These are phyloP conservation scores for Drosophila seguyi DNA, from an alignment of 1,140 invertebrate genomes.

Conservation along the genomic window DNA sequence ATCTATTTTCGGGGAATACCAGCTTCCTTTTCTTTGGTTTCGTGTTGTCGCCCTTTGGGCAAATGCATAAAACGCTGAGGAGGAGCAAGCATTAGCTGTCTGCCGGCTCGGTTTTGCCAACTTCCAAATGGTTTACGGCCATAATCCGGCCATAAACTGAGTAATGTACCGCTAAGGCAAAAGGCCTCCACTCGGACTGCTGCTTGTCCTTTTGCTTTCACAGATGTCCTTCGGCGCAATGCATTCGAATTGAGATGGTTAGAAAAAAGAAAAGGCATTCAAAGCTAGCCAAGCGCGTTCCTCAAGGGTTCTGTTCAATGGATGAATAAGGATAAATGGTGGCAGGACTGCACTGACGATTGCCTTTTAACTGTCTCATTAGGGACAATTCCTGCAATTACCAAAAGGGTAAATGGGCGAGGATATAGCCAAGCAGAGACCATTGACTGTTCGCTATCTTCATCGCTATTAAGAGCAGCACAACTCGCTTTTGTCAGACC, in stretches of 20 bases:
- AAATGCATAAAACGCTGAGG: conserved; percentile 23
- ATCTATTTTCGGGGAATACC: conserved; percentile 16
- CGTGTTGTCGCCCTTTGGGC: conserved; percentile 24
- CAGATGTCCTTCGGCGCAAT: conserved; percentile 59
- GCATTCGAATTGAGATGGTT: conserved; percentile 53
- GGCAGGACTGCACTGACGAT: conserved; percentile 30
- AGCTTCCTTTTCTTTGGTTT: conserved; percentile 7
- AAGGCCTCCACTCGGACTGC: conserved; percentile 16
- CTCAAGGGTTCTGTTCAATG: conserved; percentile 24
- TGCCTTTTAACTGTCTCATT: conserved; percentile 70
- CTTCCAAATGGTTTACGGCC: conserved; percentile 51
- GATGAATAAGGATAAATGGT: conserved; percentile 4
- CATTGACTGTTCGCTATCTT: conserved; percentile 15
- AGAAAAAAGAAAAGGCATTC: conserved; percentile 51
- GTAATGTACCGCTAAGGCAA: conserved; percentile 39
- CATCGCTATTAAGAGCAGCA: not conserved
- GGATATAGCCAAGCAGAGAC: not conserved
- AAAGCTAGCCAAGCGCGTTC: conserved; percentile 59
- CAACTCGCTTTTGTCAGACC: conserved; percentile 11
- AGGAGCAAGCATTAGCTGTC: conserved; percentile 26
- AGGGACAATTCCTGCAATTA: conserved; percentile 51
- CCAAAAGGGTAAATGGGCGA: conserved; percentile 27
- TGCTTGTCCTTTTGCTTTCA: conserved; percentile 8
- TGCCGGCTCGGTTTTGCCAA: conserved; percentile 12
- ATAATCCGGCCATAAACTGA: conserved; percentile 55